Evolutionary conservation across 2,888 invertebrate genomes (phyloP).

Genomic region (Syrista parreyssii): DNA sequence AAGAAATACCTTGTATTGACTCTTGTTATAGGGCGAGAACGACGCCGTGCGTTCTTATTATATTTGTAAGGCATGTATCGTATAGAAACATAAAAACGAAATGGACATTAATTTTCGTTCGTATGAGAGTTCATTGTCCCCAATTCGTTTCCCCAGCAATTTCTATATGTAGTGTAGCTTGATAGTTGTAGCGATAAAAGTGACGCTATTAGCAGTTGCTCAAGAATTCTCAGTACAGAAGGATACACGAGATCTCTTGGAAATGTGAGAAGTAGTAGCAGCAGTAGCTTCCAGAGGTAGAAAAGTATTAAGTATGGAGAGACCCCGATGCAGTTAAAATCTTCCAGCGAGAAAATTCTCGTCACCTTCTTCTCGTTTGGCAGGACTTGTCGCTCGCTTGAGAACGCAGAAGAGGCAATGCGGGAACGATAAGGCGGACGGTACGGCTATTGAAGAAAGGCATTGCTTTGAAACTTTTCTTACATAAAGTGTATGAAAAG

Average conservation of each 20-base stretch:
- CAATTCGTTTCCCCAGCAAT: not conserved
- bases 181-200: not conserved
- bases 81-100: not conserved
- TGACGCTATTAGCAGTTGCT: not conserved
- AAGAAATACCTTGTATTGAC: not conserved
- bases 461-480: not conserved
- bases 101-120: not conserved
- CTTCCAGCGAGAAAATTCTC: not conserved
- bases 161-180: not conserved
- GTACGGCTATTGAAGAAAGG: not conserved
- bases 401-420: not conserved
- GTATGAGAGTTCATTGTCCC: not conserved
- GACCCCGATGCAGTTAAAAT: not conserved
- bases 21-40: not conserved
- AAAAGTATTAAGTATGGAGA: not conserved
- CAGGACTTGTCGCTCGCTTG: not conserved
- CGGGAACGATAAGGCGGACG: not conserved
- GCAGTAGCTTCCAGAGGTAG: not conserved
- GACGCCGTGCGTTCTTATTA: not conserved
- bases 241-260: not conserved
- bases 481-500: not conserved
- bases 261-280: not conserved
- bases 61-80: not conserved
- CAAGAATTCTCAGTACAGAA: not conserved
- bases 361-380: not conserved